phyloP scores from a whole-genome alignment of 2,113 vertebrate species.

The Butorides virescens region DNA sequence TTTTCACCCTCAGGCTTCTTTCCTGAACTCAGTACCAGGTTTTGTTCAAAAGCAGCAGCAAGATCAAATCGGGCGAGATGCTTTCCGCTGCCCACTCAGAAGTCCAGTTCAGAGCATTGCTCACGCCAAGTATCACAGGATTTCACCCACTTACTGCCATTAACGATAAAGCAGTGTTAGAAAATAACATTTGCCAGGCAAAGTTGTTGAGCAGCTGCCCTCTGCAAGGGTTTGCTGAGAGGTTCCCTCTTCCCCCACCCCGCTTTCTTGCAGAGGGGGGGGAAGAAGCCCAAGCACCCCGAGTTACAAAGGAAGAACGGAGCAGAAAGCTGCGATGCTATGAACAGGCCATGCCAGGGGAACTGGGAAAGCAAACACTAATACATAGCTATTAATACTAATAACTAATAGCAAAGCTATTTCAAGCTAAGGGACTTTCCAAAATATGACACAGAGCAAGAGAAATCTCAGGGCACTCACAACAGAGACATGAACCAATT shows the following conservation, averaged over 20 bases:
- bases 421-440: slow-evolving; percentile 29
- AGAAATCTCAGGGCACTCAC: neutral
- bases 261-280: neutral
- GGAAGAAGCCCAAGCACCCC: neutral
- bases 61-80: neutral
- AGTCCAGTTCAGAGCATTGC: neutral
- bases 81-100: neutral
- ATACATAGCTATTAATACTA: neutral
- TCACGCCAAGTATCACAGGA: neutral
- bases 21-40: accelerated
- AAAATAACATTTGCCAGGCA: neutral
- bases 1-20: neutral
- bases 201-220: neutral
- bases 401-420: neutral
- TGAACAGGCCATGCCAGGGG: neutral
- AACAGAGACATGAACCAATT: neutral
- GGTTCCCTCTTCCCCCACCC: neutral
- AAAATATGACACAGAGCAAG: neutral
- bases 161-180: neutral
- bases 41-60: neutral
- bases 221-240: neutral
- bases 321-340: neutral
- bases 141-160: neutral
- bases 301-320: neutral
- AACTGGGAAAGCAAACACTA: neutral